Evolutionary conservation across 2,888 invertebrate species (phyloP), one percentile per base, ranked within the genome.

Genomic region (Chloromyia formosa): DNA sequence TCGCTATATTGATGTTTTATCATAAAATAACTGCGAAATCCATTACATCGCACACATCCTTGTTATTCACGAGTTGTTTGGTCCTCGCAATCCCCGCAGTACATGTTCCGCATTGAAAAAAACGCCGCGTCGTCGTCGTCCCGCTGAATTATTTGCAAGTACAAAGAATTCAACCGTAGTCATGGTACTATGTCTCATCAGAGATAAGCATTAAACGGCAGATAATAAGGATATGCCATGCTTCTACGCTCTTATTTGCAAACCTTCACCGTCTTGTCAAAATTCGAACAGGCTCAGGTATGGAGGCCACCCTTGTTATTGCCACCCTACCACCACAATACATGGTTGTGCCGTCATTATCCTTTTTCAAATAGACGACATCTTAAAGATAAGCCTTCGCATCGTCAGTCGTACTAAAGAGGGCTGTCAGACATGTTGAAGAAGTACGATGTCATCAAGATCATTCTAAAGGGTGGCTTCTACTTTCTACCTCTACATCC

Each of bases 21-120:
- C 61, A 74, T 74, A 74, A 74, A 74, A 61, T 71, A 74, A 74
- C 74, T 74, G 74, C 40, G 35, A 74, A 74, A 74, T 69, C 74
- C 74, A 74, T 74, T 74, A 74, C 56, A 10, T 7, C 16, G 56
- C n/a, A 20, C 18, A 20, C 20, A 18, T 56, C 2, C 10, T 56
- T 18, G 22, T 56, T 18, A 10, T 2, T 35, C 49, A 22, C 2
- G 27, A n/a, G n/a, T 20, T 20, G 23, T 12, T 10, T 27, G 14
- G 58, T 58, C 58, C 16, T 60, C 27, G 23, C 60, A 60, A 35
- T 35, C 27, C n/a, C 22, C 2, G 49, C 14, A 12, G 16, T 49
- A 3, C 49, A 56, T 56, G 56, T 56, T 56, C 56, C 56, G 18
- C 10, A 16, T 56, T 56, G 22, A 16, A 56, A 16, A 56, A n/a